phyloP scores from a whole-genome alignment of 2,113 vertebrate species.

The Tragelaphus imberbis region DNA sequence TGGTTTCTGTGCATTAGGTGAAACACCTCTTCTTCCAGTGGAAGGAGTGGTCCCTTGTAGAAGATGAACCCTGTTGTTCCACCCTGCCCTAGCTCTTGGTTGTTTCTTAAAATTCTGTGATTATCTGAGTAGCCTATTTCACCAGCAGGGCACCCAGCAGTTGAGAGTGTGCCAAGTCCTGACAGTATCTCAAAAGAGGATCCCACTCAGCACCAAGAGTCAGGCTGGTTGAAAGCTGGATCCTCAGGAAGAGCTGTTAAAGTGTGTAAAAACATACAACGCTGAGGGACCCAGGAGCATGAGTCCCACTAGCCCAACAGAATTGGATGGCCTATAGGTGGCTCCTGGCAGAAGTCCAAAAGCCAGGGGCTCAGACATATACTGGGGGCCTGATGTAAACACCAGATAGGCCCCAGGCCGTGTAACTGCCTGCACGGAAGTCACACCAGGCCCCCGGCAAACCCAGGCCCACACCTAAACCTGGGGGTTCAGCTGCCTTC shows the following conservation, averaged over 20 bases:
- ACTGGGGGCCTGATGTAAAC: background rate
- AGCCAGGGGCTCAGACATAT: background rate
- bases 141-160: background rate
- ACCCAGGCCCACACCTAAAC: background rate
- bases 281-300: background rate
- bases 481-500: background rate
- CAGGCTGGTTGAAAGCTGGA: background rate
- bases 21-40: background rate
- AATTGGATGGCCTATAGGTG: background rate
- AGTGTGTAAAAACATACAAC: background rate
- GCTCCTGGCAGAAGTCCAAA: background rate
- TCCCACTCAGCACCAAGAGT: background rate
- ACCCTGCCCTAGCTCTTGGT: background rate
- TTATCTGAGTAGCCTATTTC: background rate
- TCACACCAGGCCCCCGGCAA: rapidly evolving
- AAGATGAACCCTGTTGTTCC: background rate
- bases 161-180: background rate
- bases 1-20: background rate
- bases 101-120: background rate
- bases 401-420: background rate
- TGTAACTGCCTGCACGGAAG: background rate
- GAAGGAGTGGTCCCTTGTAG: background rate
- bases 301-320: background rate
- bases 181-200: background rate
- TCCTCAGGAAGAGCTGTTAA: background rate